Base-by-base conservation (phyloP, 2,888 invertebrate species). In the Mactromeris polynyma region DNA sequence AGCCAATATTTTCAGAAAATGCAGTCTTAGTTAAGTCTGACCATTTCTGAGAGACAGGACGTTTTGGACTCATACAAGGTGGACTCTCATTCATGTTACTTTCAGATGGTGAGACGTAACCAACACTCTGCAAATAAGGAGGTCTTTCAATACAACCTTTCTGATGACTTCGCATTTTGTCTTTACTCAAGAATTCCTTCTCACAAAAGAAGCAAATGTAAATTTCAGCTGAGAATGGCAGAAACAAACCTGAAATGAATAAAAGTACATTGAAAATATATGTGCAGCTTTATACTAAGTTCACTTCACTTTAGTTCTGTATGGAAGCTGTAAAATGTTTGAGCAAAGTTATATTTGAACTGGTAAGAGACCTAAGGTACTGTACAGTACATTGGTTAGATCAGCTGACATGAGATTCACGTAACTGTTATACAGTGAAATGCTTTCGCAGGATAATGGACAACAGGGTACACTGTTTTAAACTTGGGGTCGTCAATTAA, bases 131-230 rank as follows among this genome's bases (percentile, higher is more conserved):
- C 17, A 94, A 88, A 31, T 93, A 86, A n/a, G 93, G 91, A 26
- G 95, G 95, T 40, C 93, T 85, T 69, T 93, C 88, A 21, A 58
- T 81, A 90, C 95, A 96, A 21, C 83, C 78, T 42, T 89, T 90
- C 87, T 96, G 96, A 83, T 96, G 96, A 31, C 86, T 82, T 31
- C 94, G 90, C 91, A 96, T 93, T 21, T 88, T 90, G 14, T 92
- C 91, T 78, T 93, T 93, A 83, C 93, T 91, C 7, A 91, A 40
- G 82, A 96, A 96, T 87, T 96, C 95, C 46, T 94, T 93, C 73
- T 95, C 95, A 92, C 96, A 96, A 91, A 94, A 95, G 91, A 91
- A 96, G 86, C 96, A 96, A 51, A 95, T 94, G 87, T 94, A 96
- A 36, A 96, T 94, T 87, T 95, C 95, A 38, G 95, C 89, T 81